Evolutionary conservation across 2,888 invertebrate genomes (phyloP), one percentile per base, ranked within the genome.

Genomic region (Orthosia incerta): DNA sequence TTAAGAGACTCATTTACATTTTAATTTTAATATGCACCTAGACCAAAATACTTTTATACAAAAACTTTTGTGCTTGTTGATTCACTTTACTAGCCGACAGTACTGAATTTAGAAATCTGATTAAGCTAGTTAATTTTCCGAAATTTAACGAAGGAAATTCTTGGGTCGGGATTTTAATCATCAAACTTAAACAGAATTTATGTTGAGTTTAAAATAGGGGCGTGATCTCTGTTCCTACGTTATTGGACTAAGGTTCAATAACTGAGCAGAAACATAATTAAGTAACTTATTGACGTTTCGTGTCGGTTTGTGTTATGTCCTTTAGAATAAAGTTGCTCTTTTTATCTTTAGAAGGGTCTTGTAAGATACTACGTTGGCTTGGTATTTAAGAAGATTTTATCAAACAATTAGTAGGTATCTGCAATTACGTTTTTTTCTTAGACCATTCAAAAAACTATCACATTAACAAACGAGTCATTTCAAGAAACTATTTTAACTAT

Each of bases 111-210:
- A 72, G 67, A 74, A 81, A 63, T 56, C 72, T 72, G 71, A 83
- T 83, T 79, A 77, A 79, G 60, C 53, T 71, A 71, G 65, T 83
- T 83, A 79, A 77, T 86, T 80, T 74, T 51, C 60, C 16, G 4
- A 76, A 82, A 76, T 76, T 76, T 57, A 66, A 61, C 62, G 56
- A 63, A 75, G 75, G 60, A 66, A 83, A 73, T 76, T 76, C 57
- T 63, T 66, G 45, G 63, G 64, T 68, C 20, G 46, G 77, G 72
- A 79, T 74, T 79, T 85, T 79, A 79, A 86, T 84, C 79, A 84
- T 86, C 71, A 79, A 79, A 79, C 77, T 82, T 79, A 84, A 78
- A 71, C 68, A 65, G 72, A 82, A 84, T 82, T 86, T 79, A 86
- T 76, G 73, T 64, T 56, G 68, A 72, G 69, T 73, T 85, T 75